Evolutionary conservation across 2,113 vertebrate genomes (phyloP).

Genomic region (Anoura caudifer): DNA sequence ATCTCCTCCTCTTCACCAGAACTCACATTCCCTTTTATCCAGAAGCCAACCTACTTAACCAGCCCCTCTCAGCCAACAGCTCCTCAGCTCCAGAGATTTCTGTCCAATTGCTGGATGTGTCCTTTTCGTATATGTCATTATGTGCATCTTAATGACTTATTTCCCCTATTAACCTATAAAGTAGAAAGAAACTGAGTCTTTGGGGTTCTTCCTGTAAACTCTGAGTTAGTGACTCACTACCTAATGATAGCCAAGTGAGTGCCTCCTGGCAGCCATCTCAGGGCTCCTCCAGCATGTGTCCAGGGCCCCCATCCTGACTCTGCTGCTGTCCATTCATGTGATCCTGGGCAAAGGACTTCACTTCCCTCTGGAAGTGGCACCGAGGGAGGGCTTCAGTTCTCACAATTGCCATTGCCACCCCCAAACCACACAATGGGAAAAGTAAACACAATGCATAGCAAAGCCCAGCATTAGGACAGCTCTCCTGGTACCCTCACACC

Average conservation of each 20-base stretch:
- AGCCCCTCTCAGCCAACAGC: background rate
- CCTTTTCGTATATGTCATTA: background rate
- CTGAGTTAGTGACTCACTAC: background rate
- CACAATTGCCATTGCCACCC: background rate
- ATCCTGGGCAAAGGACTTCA: background rate
- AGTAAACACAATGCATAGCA: background rate
- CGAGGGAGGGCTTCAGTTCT: background rate
- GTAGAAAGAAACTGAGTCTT: background rate
- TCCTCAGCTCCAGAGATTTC: background rate
- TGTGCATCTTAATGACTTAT: conserved; percentile 3
- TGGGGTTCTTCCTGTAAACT: background rate
- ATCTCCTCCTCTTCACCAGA: background rate
- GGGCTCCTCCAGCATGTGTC: background rate
- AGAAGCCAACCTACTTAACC: background rate
- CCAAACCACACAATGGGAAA: background rate
- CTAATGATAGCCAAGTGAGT: background rate
- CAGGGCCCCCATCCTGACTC: background rate
- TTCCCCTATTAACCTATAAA: background rate
- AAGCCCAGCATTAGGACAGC: background rate
- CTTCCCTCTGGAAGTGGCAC: background rate
- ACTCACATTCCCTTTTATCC: background rate
- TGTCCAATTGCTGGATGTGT: background rate
- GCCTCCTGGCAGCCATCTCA: background rate
- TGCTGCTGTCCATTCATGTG: background rate
- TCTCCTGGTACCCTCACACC: background rate